A percentile compares a stretch with the other conserved stretches of the same genome.
Conservation (phyloP, 1,140 invertebrate genomes). For the Drosophila pachea region DNA sequence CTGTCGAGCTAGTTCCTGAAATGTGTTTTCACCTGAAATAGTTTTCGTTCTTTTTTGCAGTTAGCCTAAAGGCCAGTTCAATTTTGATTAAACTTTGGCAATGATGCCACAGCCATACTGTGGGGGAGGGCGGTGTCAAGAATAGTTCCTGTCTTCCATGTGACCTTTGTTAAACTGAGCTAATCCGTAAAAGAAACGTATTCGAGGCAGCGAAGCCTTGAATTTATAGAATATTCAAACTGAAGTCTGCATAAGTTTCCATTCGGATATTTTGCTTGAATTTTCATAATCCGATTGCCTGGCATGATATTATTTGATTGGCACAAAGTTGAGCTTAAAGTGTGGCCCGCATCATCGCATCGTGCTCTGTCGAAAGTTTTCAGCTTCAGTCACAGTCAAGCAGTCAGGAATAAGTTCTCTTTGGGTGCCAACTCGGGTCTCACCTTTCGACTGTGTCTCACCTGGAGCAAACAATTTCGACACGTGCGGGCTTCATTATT, state of each 20-base stretch:
- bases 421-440: slow-evolving; percentile 6
- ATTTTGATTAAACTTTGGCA: no score
- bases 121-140: no score
- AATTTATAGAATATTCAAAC: background rate
- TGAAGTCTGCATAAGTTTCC: background rate
- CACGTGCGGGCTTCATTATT: slow-evolving; percentile 72
- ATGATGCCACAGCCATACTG: no score
- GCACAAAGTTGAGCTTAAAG: slow-evolving; percentile 16
- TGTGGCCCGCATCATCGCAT: background rate
- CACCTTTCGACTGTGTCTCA: slow-evolving; percentile 28
- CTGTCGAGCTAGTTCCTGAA: slow-evolving; percentile 6
- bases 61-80: background rate
- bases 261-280: background rate
- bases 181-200: no score
- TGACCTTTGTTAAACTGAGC: no score
- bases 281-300: slow-evolving; percentile 4
- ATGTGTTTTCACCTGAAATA: background rate
- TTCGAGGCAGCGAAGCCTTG: no score
- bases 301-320: background rate
- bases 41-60: background rate
- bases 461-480: slow-evolving; percentile 61
- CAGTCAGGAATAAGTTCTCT: slow-evolving; percentile 19
- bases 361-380: slow-evolving; percentile 7
- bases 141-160: no score
- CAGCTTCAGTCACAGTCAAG: slow-evolving; percentile 8